A percentile compares a stretch with the other conserved stretches of the same genome.
Evolutionary conservation across 1,140 invertebrate genomes (phyloP).

Genomic region (Venustaconcha ellipsiformis): DNA sequence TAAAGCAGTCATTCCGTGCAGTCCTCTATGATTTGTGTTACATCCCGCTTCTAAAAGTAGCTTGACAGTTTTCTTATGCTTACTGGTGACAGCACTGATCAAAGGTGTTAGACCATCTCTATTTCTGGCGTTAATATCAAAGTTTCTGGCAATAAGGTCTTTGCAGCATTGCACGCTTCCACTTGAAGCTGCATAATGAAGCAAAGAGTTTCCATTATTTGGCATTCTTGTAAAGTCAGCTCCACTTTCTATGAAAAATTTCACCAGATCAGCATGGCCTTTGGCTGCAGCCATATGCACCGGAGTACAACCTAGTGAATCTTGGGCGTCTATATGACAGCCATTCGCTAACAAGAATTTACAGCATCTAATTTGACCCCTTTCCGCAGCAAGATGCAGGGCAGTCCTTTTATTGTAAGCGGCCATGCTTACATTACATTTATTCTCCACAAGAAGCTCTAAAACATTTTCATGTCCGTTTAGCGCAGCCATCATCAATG

Average conservation of each 20-base stretch:
- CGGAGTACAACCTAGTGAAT: constrained; percentile 58
- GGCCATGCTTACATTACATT: constrained; percentile 61
- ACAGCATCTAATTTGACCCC: constrained; percentile 71
- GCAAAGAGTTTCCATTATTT: constrained; percentile 56
- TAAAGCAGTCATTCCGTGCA: constrained; percentile 58
- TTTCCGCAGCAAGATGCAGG: constrained; percentile 65
- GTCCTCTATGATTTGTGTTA: constrained; percentile 41
- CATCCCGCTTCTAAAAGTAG: constrained; percentile 52
- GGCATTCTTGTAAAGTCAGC: constrained; percentile 52
- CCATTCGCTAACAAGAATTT: constrained; percentile 70
- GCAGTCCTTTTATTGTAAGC: constrained; percentile 66
- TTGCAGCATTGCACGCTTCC: constrained; percentile 60
- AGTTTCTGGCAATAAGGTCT: constrained; percentile 50
- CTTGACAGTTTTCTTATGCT: constrained; percentile 48
- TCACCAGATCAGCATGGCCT: constrained; percentile 50
- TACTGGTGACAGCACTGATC: constrained; percentile 54
- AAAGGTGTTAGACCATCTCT: constrained; percentile 60
- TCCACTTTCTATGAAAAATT: constrained; percentile 51
- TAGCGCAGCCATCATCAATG: constrained; percentile 65
- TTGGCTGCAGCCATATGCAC: constrained; percentile 56
- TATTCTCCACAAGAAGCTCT: constrained; percentile 53
- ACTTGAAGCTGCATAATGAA: constrained; percentile 63
- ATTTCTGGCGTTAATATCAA: constrained; percentile 60
- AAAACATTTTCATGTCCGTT: constrained; percentile 58
- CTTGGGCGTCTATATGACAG: constrained; percentile 57